Evolutionary conservation across 2,888 invertebrate species (phyloP).

Genomic region (Lysandra coridon): DNA sequence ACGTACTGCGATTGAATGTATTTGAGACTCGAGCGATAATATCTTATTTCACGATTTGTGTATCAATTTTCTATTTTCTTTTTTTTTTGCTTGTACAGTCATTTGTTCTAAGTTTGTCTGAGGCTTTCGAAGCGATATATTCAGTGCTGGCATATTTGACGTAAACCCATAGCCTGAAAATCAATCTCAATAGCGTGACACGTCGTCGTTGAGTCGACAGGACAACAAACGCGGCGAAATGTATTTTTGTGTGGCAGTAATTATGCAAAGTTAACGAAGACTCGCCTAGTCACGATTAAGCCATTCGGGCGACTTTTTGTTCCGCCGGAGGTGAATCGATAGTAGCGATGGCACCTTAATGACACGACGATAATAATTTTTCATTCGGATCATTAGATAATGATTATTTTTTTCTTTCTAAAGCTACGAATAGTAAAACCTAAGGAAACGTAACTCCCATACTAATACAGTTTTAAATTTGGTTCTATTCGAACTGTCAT

Average conservation of each 20-base stretch:
- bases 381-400: slow-evolving; percentile 22
- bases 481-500: too few relatives aligned
- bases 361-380: slow-evolving; percentile 19
- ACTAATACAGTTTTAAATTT: too few relatives aligned
- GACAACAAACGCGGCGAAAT: slow-evolving; percentile 20
- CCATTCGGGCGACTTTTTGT: slow-evolving; percentile 45
- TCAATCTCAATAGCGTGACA: slow-evolving; percentile 30
- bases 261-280: slow-evolving; percentile 51
- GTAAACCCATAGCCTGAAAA: slow-evolving; percentile 29
- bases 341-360: slow-evolving; percentile 31
- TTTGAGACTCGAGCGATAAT: slow-evolving; percentile 48
- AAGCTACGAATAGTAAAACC: not conserved
- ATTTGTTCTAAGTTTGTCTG: not conserved
- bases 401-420: not conserved
- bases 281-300: slow-evolving; percentile 57
- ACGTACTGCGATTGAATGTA: slow-evolving; percentile 47
- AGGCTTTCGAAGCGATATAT: not conserved
- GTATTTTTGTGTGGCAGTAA: slow-evolving; percentile 52
- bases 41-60: too few relatives aligned
- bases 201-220: slow-evolving; percentile 13
- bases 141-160: slow-evolving; percentile 30
- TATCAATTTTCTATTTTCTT: too few relatives aligned
- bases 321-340: slow-evolving; percentile 36
- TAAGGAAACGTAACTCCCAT: too few relatives aligned
- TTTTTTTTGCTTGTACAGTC: not conserved